Evolutionary conservation across 2,797 vertebrate species (phyloP).

Genomic region (Phrynocephalus forsythii): DNA sequence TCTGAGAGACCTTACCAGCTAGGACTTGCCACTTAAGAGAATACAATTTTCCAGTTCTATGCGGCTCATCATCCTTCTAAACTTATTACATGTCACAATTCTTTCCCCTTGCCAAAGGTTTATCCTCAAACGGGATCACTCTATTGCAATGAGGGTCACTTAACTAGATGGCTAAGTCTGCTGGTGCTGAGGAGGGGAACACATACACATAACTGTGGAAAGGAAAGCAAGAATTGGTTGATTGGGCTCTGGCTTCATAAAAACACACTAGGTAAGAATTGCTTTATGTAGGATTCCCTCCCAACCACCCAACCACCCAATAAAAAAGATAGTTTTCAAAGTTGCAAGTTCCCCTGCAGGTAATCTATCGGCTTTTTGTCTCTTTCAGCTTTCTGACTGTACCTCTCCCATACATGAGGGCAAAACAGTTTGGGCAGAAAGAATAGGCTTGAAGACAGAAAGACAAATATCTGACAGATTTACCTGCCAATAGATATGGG

Average conservation of each 20-base stretch:
- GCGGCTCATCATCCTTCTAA: background rate
- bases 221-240: background rate
- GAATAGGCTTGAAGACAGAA: background rate
- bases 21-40: background rate
- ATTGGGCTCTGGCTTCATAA: background rate
- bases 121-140: background rate
- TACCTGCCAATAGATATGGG: background rate
- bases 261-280: background rate
- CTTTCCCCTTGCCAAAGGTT: background rate
- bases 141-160: background rate
- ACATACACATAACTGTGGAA: background rate
- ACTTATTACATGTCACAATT: background rate
- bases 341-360: background rate
- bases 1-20: background rate
- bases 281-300: background rate
- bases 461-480: constrained; percentile 5
- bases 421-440: background rate
- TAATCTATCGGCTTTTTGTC: background rate
- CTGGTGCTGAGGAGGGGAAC: background rate
- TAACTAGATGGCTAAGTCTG: background rate
- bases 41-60: background rate
- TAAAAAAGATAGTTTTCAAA: background rate
- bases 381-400: background rate
- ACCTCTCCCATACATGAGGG: background rate
- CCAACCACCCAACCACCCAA: too few relatives aligned